Evolutionary conservation across 2,797 vertebrate species (phyloP), one percentile per base, ranked within the genome.

Genomic region (Pantherophis vulpinus): DNA sequence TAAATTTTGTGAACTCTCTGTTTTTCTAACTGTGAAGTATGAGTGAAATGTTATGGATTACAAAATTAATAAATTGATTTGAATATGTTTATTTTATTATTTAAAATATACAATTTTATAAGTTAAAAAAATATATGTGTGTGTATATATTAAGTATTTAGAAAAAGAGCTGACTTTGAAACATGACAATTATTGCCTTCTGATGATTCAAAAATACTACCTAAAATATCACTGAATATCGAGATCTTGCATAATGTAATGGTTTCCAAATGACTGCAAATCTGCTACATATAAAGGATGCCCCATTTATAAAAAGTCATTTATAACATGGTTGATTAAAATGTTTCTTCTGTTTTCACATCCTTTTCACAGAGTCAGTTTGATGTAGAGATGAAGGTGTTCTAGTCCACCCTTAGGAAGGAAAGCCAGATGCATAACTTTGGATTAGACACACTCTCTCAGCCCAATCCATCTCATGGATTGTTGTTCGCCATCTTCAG

Each of bases 1-100:
- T 93, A 98, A 97, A 93, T 97, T 98, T n/a, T 98, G 98, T 70
- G 98, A 98, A 93, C 97, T 97, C 89, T 98, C 99, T 96, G 98
- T 96, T 95, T 98, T 99, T 96, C 98, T 98, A 96, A 97, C 99
- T 99, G 96, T 54, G 97, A 93, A 92, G 66, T 90, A 83, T 2
- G 92, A 91, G 27, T 32, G 92, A 83, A 86, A 90, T 95, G 70
- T 70, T 63, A 29, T 91, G 93, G 51, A 5, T 90, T 93, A 89
- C 2, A 89, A 86, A 58, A 51, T n/a, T 25, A 47, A 83, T 23
- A 5, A 83, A 83, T 25, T 47, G 4, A 47, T 47, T 83, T 83
- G 74, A 83, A 47, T 47, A 47, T 18, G 27, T 6, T 51, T 86
- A 14, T 16, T 56, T 86, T 51, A 51, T 91, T 91, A 61, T 54